Conservation (phyloP, 2,797 vertebrate genomes). For the Myiotriccus ornatus region DNA sequence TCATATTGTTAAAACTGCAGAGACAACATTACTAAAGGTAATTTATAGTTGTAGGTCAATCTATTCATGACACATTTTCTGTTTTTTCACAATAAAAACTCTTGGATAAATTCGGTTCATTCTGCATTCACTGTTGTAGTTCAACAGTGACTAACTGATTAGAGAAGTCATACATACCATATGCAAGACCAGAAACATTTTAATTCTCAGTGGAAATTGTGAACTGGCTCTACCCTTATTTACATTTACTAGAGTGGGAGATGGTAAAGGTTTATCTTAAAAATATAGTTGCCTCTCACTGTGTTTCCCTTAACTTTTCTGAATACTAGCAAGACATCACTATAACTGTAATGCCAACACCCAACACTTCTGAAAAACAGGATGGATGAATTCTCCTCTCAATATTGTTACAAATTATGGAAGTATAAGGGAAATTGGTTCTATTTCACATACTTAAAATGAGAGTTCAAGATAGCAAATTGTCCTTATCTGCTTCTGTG, state of each 20-base stretch:
- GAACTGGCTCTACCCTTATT: background rate
- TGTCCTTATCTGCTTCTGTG: background rate
- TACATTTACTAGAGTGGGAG: background rate
- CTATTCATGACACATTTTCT: background rate
- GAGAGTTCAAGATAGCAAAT: background rate
- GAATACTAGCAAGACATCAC: background rate
- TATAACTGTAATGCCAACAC: background rate
- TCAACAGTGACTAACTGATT: background rate
- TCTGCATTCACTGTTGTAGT: background rate
- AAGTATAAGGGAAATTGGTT: background rate
- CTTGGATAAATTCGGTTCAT: background rate
- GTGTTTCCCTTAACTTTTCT: background rate
- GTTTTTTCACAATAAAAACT: background rate
- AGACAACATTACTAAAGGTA: background rate
- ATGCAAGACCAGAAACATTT: background rate
- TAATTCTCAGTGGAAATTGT: background rate
- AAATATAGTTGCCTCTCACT: background rate
- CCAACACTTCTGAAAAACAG: background rate
- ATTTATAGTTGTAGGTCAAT: background rate
- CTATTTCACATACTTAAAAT: background rate
- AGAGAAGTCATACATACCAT: background rate
- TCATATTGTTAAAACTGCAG: background rate
- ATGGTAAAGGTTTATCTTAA: background rate
- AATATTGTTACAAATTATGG: background rate
- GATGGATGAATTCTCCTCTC: background rate